These are phyloP conservation scores for Aphelenchoides besseyi DNA, from an alignment of 1,140 invertebrate genomes.

Conservation along the genomic window DNA sequence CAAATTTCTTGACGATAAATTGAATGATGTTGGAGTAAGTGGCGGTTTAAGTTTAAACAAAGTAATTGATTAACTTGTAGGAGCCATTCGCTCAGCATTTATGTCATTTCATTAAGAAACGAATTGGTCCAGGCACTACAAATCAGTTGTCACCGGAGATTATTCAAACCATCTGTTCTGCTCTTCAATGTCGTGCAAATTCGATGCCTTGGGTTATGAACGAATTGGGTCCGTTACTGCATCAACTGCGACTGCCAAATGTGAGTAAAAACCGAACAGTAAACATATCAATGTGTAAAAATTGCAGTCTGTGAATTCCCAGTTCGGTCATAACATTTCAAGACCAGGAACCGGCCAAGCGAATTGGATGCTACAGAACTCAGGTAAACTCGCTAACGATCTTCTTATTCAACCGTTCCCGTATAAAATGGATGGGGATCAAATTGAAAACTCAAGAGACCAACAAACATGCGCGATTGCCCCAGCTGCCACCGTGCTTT, in stretches of 20 bases:
- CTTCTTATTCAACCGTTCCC: no score
- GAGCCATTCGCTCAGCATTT: constrained; percentile 48
- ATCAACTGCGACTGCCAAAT: constrained; percentile 24
- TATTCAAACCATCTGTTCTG: constrained; percentile 42
- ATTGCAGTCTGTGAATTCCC: background rate
- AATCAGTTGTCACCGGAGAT: constrained; percentile 37
- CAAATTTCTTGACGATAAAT: constrained; percentile 96
- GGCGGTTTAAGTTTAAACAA: background rate
- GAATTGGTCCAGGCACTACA: constrained; percentile 28
- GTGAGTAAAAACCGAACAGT: background rate
- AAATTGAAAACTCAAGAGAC: no score
- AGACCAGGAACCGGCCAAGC: background rate
- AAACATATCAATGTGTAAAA: background rate
- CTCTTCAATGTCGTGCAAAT: constrained; percentile 31
- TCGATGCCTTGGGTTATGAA: constrained; percentile 28
- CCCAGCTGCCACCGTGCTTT: no score
- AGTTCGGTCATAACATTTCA: background rate
- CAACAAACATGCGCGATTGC: no score
- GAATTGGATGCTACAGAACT: background rate
- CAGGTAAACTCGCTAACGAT: background rate
- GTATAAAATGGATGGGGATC: no score
- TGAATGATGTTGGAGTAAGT: constrained; percentile 73
- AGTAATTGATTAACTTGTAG: constrained; percentile 16
- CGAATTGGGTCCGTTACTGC: constrained; percentile 33
- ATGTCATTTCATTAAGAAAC: constrained; percentile 35